Evolutionary conservation across 2,113 vertebrate species (phyloP).

Genomic region (Tylochromis polylepis): DNA sequence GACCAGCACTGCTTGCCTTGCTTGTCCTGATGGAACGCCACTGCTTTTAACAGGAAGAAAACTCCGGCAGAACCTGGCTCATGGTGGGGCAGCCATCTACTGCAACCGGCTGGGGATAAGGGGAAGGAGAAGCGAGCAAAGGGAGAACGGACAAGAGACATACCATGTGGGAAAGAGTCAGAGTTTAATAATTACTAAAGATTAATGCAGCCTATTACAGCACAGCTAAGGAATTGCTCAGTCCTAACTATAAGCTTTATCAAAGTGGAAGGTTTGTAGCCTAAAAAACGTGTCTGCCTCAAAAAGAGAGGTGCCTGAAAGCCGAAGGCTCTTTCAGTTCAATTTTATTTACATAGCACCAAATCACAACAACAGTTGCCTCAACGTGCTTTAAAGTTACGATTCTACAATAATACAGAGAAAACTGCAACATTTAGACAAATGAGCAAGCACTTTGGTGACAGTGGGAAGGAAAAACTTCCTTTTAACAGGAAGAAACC

Average conservation of each 20-base stretch:
- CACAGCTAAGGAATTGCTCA: no score
- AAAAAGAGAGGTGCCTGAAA: not conserved
- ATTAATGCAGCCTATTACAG: no score
- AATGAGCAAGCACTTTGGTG: not conserved
- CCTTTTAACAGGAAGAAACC: no score
- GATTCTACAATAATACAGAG: not conserved
- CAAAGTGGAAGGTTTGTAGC: not conserved
- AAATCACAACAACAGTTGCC: not conserved
- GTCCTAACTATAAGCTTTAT: no score
- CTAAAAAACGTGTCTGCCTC: not conserved
- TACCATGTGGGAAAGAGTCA: accelerated
- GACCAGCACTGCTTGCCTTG: not conserved
- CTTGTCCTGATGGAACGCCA: not conserved
- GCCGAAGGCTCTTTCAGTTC: no score
- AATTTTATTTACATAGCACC: not conserved
- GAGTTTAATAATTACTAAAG: not conserved
- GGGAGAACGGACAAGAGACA: not conserved
- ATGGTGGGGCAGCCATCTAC: not conserved
- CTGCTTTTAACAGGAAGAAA: not conserved
- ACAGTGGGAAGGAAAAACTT: not conserved
- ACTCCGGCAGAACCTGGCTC: not conserved
- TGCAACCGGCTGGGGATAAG: not conserved
- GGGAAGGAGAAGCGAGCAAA: not conserved
- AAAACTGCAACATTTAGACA: not conserved
- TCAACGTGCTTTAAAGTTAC: not conserved